Conservation (phyloP, 2,113 vertebrate species). For the Apodemus speciosus region DNA sequence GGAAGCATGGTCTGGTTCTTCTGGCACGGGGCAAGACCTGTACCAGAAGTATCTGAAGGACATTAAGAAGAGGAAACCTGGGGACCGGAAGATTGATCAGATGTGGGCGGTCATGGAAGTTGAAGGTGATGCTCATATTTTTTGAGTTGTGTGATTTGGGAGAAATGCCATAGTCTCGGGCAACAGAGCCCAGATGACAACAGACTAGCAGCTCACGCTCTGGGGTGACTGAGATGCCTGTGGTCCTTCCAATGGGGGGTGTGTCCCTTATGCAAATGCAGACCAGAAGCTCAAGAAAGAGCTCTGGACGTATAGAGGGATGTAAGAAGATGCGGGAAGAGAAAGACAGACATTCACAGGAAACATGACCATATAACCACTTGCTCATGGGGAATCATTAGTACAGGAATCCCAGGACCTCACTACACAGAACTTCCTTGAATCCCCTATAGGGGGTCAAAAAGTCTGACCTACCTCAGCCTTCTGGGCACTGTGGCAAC, state of each 20-base stretch:
- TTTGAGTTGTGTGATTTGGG: background rate
- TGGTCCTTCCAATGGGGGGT: background rate
- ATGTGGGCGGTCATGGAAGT: too few relatives aligned
- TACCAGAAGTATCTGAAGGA: background rate
- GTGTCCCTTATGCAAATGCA: background rate
- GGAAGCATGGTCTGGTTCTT: background rate
- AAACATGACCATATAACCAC: background rate
- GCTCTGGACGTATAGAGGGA: background rate
- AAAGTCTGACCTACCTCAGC: background rate
- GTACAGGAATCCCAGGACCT: background rate
- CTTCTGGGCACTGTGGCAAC: background rate
- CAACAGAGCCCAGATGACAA: background rate
- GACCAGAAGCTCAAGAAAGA: background rate
- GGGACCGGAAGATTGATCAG: background rate
- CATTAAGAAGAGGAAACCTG: background rate
- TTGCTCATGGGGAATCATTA: background rate
- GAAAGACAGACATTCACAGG: accelerated
- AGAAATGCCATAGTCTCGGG: background rate
- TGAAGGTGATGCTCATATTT: slow-evolving; percentile 3
- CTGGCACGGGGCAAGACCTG: background rate
- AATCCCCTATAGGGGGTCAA: background rate
- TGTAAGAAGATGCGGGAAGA: background rate
- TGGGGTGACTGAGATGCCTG: background rate
- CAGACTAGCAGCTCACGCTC: background rate
- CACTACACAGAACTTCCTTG: background rate